Conservation (phyloP, 2,113 vertebrate genomes). For the Zeus faber region DNA sequence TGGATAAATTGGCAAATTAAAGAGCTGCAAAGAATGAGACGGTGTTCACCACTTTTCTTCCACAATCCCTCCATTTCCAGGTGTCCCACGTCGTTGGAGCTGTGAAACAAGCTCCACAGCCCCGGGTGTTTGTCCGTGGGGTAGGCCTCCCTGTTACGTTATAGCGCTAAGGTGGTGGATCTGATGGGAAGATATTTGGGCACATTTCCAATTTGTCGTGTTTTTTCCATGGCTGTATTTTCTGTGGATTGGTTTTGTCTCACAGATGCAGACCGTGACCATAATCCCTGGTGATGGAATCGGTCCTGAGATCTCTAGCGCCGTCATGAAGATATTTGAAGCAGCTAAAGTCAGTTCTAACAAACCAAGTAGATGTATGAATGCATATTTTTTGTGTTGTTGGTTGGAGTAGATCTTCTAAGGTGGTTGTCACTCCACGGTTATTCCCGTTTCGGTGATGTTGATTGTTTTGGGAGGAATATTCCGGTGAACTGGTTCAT, state of each 20-base stretch:
- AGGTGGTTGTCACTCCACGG: no score
- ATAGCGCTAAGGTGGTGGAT: no score
- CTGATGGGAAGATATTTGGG: no score
- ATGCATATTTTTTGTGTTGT: background rate
- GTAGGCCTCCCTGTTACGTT: no score
- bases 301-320: conserved; percentile 90
- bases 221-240: background rate
- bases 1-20: background rate
- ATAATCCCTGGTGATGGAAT: conserved; percentile 98
- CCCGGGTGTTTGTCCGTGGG: conserved; percentile 80
- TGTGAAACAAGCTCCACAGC: conserved; percentile 79
- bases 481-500: no score
- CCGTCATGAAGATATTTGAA: conserved; percentile 94
- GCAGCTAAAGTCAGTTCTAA: conserved; percentile 82
- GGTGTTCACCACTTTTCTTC: background rate
- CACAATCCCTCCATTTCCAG: conserved; percentile 46
- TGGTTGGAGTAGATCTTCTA: no score
- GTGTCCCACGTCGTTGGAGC: conserved; percentile 81
- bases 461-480: no score
- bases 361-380: background rate
- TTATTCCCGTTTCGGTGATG: no score
- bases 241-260: conserved; percentile 36
- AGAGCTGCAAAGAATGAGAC: background rate
- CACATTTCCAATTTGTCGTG: no score
- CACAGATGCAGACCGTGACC: conserved; percentile 88